Percentiles rank a stretch among this genome's conserved stretches.
phyloP scores from a whole-genome alignment of 2,888 invertebrate genomes.

The Nebria salina region DNA sequence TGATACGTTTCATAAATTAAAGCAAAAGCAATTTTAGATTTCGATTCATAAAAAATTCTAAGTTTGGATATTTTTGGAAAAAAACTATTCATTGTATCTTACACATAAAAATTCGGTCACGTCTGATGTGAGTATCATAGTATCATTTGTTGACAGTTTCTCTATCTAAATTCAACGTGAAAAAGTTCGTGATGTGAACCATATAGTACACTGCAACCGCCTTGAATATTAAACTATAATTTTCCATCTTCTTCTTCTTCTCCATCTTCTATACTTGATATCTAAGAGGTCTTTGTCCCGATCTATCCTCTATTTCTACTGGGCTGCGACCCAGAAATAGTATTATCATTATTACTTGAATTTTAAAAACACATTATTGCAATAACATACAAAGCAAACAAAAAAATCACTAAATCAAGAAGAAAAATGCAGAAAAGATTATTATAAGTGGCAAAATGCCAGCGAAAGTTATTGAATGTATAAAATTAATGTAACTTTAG shows the following conservation, averaged over 20 bases:
- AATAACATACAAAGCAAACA: not conserved
- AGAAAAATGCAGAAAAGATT: not conserved
- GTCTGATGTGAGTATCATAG: not conserved
- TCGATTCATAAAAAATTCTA: no score
- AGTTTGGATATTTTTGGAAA: no score
- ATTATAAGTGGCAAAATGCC: not conserved
- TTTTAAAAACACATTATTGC: constrained; percentile 27
- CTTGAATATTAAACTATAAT: constrained; percentile 21
- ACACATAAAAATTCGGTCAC: not conserved
- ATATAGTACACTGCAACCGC: not conserved
- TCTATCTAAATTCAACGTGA: not conserved
- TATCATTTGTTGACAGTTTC: constrained; percentile 1
- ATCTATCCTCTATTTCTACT: constrained; percentile 3
- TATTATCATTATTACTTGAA: constrained; percentile 20
- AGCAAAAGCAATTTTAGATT: no score
- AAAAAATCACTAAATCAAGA: not conserved
- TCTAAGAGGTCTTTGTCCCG: not conserved
- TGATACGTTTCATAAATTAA: no score
- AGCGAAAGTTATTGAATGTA: not conserved
- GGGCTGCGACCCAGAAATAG: constrained; percentile 23
- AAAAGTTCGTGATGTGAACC: constrained; percentile 3
- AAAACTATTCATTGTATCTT: no score
- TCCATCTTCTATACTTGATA: not conserved
- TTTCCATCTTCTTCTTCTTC: not conserved
- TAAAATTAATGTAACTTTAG: not conserved